Base-by-base conservation (phyloP, 2,797 vertebrate species). In the Peromyscus aztecus region DNA sequence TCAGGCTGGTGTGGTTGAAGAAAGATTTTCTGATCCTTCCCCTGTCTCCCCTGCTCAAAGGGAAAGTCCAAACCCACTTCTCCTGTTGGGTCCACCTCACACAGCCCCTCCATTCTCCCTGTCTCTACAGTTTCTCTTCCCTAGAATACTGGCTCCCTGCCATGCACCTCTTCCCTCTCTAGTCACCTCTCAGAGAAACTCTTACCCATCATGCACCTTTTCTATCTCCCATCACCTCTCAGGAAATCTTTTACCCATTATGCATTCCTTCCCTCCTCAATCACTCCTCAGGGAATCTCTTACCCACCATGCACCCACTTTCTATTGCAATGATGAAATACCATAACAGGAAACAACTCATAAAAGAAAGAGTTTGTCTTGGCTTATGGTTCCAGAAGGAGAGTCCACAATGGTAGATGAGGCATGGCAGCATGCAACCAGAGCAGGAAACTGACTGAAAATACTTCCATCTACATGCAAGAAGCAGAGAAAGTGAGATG, bases 231-330 rank as follows among this genome's bases (percentile, higher is more conserved):
- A 5, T 27, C 40, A 19, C 65, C 29, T 78, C 61, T 65, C 52
- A n/a, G 43, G 61, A 63, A 85, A 89, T 75, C 46, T 46, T 1
- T 24, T 52, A 27, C 46, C 46, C 12, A 34, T 23, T 10, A 10
- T 4, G 14, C 1, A 37, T 10, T 17, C 4, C 12, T 14, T 11
- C 19, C 27, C 1, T 46, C 5, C 12, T 2, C 16, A 10, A 2
- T 29, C n/a, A 23, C 63, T 31, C 65, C 71, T 75, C 57, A 34
- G n/a, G 65, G 67, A 76, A 91, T 73, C 43, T 52, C 1, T 23
- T 55, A n/a, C 37, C 43, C 11, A 40, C 16, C 24, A 14, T 6
- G 21, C 1, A 43, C 31, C 29, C 16, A 52, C 76, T 52, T 78
- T 52, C 76, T 78, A 16, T 52, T 78, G 46, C 46, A 78, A 16